Conservation (phyloP, 2,888 invertebrate genomes). For the Agrotis clavis region DNA sequence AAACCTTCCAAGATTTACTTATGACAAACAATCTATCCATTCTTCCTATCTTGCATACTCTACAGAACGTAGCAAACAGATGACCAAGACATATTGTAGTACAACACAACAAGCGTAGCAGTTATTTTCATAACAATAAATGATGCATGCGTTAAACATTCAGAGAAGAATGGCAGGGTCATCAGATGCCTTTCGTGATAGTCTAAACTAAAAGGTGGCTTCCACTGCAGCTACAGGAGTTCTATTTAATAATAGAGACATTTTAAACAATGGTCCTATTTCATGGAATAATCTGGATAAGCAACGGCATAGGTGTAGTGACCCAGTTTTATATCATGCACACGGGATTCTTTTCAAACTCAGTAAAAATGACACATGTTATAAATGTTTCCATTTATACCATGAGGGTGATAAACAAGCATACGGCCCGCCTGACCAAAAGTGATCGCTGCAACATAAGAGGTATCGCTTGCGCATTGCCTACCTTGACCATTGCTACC, state of each 20-base stretch:
- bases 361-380: neutral
- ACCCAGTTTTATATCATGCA: no score
- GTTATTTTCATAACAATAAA: conserved; percentile 50
- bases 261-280: neutral
- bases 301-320: neutral
- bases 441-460: no score
- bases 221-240: neutral
- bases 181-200: conserved; percentile 24
- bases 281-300: neutral
- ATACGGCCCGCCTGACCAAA: no score
- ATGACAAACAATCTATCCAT: neutral
- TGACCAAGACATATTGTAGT: conserved; percentile 27
- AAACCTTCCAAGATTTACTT: neutral
- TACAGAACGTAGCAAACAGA: conserved; percentile 13
- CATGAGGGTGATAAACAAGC: no score
- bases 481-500: no score
- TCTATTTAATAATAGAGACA: conserved; percentile 21
- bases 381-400: no score
- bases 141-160: conserved; percentile 43
- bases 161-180: conserved; percentile 34
- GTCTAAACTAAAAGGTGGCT: conserved; percentile 26
- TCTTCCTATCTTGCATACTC: neutral
- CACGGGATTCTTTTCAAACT: neutral
- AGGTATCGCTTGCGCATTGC: no score
- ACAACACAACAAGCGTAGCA: conserved; percentile 28